Base-by-base conservation (phyloP, 2,797 vertebrate species). In the Sebastes iracundus region DNA sequence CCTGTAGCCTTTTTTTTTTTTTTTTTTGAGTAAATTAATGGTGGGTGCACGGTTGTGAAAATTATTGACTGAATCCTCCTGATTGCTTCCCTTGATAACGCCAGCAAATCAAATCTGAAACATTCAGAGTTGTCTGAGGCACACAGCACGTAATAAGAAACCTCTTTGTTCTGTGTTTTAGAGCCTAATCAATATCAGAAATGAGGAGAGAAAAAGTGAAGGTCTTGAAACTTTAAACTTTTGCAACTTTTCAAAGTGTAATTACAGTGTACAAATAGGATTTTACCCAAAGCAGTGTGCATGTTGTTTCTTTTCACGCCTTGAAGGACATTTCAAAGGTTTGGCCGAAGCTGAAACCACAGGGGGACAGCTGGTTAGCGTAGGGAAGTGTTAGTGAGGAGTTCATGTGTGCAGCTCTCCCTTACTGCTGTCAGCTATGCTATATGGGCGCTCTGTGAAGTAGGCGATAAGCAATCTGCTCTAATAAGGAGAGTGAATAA, bases 291-390 rank as follows among this genome's bases (percentile, higher is more conserved):
- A 93, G 93, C 92, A 90, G 82, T 92, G 87, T 84, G 84, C 86
- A 90, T 94, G 91, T 92, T 94, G 79, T 92, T 90, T 90, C 90
- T 87, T 83, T 65, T 65, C 63, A 87, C 71, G 93, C 93, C 93
- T 94, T 94, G 91, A 95, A 94, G 93, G 95, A 95, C 90, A 92
- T 95, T 95, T 95, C 94, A 94, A 95, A 95, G 93, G 90, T 93
- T 93, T 90, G 91, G 91, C 90, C 89, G 80, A 87, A 88, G 89
- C 91, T 83, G 92, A 93, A 94, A 88, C 94, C 94, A 93, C 94
- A 91, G 94, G 94, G 92, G 93, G 91, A 94, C 91, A 90, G 92
- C 92, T 93, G 93, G 93, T 94, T 93, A 94, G 91, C 68, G 91
- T 86, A 92, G 91, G 88, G 91, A 92, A 90, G 93, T 88, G 93